These are phyloP conservation scores for Gracilinanus agilis DNA, from an alignment of 2,113 vertebrate species.

Conservation along the genomic window DNA sequence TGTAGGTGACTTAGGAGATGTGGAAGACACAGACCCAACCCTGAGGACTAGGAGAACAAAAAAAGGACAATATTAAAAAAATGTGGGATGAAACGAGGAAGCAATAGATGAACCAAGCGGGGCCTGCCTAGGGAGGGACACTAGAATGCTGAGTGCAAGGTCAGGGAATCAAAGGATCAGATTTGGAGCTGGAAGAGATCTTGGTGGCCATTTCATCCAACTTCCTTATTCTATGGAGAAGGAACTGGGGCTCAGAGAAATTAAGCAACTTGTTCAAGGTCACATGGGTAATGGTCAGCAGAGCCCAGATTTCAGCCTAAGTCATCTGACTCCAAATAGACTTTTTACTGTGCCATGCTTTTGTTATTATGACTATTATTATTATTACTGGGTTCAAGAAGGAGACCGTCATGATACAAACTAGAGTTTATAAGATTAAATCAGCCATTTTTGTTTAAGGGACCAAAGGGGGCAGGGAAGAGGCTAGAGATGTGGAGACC, in stretches of 20 bases:
- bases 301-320: neutral
- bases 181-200: neutral
- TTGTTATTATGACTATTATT: too few species aligned
- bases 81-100: neutral
- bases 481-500: neutral
- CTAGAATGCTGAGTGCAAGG: neutral
- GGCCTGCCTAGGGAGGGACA: too few species aligned
- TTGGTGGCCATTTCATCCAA: neutral
- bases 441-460: neutral
- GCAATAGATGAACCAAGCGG: neutral
- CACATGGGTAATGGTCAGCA: neutral
- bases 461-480: neutral
- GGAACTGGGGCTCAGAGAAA: neutral
- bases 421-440: neutral
- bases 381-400: neutral
- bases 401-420: neutral
- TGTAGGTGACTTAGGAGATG: neutral
- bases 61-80: too few species aligned
- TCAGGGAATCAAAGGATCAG: neutral
- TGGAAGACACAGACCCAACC: too few species aligned
- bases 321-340: neutral
- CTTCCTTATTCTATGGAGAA: neutral
- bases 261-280: neutral
- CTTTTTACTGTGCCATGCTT: neutral
- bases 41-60: too few species aligned